Evolutionary conservation across 2,888 invertebrate genomes (phyloP).

Genomic region (Scelioninae gen. 1): DNA sequence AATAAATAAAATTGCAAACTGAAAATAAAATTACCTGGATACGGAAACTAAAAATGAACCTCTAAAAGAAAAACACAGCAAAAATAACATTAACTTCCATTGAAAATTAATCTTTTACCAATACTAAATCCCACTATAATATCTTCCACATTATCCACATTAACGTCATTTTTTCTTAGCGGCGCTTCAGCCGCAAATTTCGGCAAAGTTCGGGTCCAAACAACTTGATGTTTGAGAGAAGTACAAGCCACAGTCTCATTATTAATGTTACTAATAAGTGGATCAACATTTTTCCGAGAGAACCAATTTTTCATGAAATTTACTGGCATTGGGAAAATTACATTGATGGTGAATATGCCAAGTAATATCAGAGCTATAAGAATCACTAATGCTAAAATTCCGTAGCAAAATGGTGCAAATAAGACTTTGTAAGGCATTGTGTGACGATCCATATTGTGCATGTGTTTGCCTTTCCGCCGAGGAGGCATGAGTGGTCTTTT

Average conservation of each 20-base stretch:
- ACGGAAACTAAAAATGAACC: too few relatives aligned
- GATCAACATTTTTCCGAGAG: constrained; percentile 71
- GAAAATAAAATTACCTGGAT: too few relatives aligned
- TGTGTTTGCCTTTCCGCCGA: constrained; percentile 86
- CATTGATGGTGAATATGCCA: constrained; percentile 87
- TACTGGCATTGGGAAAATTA: constrained; percentile 87
- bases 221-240: constrained; percentile 86
- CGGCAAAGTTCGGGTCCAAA: constrained; percentile 89
- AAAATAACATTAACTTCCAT: too few relatives aligned
- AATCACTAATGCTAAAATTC: constrained; percentile 86
- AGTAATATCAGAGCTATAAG: constrained; percentile 87
- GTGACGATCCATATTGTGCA: constrained; percentile 85
- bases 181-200: constrained; percentile 90
- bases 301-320: constrained; percentile 87
- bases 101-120: constrained; percentile 85
- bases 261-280: constrained; percentile 72
- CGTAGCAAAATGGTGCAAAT: constrained; percentile 89
- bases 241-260: constrained; percentile 86
- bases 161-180: constrained; percentile 89
- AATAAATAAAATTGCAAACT: too few relatives aligned
- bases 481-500: constrained; percentile 91
- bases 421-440: constrained; percentile 86
- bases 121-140: constrained; percentile 91
- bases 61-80: too few relatives aligned
- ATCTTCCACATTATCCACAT: constrained; percentile 89